A percentile compares a stretch with the other conserved stretches of the same genome.
Evolutionary conservation across 2,113 vertebrate species (phyloP).

Genomic region (Piaya cayana): DNA sequence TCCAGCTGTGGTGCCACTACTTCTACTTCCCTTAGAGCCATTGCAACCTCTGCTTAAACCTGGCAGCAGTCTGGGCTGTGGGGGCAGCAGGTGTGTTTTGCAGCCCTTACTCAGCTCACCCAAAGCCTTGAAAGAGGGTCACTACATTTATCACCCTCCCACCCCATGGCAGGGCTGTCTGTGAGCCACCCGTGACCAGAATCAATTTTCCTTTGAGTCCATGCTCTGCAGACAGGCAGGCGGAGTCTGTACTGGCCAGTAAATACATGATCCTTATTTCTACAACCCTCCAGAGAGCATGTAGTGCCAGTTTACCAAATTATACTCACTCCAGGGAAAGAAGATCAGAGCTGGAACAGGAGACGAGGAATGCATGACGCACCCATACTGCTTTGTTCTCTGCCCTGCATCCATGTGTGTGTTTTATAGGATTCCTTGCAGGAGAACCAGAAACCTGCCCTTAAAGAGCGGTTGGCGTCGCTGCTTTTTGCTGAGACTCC

Average conservation of each 20-base stretch:
- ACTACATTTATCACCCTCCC: not conserved
- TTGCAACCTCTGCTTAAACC: not conserved
- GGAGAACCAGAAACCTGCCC: not conserved
- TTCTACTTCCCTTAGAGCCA: not conserved
- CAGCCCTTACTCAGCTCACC: not conserved
- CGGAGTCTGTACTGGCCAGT: not conserved
- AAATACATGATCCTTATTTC: not conserved
- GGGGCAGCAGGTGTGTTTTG: not conserved
- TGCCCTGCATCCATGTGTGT: not conserved
- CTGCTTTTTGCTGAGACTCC: not conserved
- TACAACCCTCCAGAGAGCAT: not conserved
- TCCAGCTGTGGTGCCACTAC: not conserved
- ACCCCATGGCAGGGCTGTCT: not conserved
- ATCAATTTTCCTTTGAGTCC: not conserved
- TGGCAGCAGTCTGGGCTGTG: not conserved
- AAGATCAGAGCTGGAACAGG: not conserved
- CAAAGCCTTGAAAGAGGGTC: not conserved
- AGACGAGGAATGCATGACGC: rapidly evolving
- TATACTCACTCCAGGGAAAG: not conserved
- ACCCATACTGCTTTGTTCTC: not conserved
- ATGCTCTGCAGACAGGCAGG: not conserved
- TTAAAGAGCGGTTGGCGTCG: not conserved
- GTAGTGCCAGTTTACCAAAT: not conserved
- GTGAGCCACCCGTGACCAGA: not conserved
- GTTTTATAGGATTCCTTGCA: not conserved